Evolutionary conservation across 2,113 vertebrate genomes (phyloP).

Genomic region (Dasyprocta punctata): DNA sequence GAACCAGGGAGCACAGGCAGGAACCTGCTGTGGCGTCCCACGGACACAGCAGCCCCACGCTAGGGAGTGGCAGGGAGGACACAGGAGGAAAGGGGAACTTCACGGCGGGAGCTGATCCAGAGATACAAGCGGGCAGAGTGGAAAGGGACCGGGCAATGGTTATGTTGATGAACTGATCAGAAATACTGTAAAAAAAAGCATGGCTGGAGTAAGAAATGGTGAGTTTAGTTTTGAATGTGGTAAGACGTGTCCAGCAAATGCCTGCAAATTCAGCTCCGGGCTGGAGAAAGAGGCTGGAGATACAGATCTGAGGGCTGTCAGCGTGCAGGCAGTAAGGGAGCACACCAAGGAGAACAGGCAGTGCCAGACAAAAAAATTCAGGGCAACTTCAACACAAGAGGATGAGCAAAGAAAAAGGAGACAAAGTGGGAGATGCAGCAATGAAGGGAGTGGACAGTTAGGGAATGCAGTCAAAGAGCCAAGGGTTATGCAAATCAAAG

Average conservation of each 20-base stretch:
- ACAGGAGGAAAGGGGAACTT: not conserved
- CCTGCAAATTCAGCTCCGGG: not conserved
- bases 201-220: not conserved
- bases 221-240: not conserved
- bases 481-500: not conserved
- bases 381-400: conserved; percentile 3
- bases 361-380: not conserved
- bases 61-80: not conserved
- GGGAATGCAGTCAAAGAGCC: not conserved
- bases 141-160: not conserved
- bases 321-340: not conserved
- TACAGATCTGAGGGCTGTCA: not conserved
- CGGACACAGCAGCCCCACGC: not conserved
- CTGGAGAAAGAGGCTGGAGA: not conserved
- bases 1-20: not conserved
- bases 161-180: not conserved
- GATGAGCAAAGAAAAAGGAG: not conserved
- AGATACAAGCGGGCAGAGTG: not conserved
- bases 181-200: not conserved
- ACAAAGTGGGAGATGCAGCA: not conserved
- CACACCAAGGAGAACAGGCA: not conserved
- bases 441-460: not conserved
- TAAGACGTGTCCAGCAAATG: not conserved
- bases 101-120: not conserved
- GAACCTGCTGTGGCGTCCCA: not conserved